These are phyloP conservation scores for Paracanthobrama guichenoti DNA, from an alignment of 2,113 vertebrate species.

Conservation along the genomic window DNA sequence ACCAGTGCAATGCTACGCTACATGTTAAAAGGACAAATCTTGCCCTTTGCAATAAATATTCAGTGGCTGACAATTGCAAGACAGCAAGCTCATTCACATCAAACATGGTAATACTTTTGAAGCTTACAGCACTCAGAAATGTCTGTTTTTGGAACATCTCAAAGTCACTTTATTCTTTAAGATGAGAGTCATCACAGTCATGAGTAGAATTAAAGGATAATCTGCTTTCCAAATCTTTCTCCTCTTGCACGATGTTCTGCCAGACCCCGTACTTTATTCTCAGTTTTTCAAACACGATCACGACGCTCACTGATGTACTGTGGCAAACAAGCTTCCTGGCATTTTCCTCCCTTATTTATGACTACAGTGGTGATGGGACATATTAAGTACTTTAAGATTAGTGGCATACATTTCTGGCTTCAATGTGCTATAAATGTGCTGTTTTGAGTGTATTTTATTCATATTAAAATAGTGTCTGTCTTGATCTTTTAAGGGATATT, in stretches of 20 bases:
- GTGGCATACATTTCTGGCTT: constrained; percentile 32
- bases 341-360: constrained; percentile 32
- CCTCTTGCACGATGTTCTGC: background rate
- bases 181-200: background rate
- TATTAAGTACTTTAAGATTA: constrained; percentile 37
- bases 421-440: constrained; percentile 12
- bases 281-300: constrained; percentile 15
- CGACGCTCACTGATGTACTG: background rate
- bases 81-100: background rate
- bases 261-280: constrained; percentile 7
- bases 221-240: background rate
- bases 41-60: background rate
- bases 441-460: constrained; percentile 22
- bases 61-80: background rate
- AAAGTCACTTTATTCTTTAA: background rate
- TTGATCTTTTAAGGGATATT: background rate
- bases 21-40: background rate
- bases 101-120: constrained; percentile 19
- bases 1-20: background rate
- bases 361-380: constrained; percentile 14
- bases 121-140: constrained; percentile 1
- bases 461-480: constrained; percentile 30
- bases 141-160: constrained; percentile 1
- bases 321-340: constrained; percentile 18
- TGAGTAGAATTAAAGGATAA: constrained; percentile 5